Evolutionary conservation across 2,888 invertebrate species (phyloP).

Genomic region (Siphlonurus alternatus): DNA sequence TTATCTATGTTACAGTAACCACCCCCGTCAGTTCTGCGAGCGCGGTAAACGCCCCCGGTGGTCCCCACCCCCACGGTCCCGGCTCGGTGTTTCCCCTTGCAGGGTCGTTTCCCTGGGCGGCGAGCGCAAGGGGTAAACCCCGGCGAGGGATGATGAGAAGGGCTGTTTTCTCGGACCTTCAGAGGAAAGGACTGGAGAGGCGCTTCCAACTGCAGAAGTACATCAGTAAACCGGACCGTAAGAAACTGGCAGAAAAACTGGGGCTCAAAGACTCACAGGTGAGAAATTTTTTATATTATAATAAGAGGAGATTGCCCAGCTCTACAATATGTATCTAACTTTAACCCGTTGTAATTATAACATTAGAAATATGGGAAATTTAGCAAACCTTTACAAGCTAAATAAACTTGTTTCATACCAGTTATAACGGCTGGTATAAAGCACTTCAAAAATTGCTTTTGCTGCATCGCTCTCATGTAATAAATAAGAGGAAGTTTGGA

Average conservation of each 20-base stretch:
- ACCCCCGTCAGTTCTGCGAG: slow-evolving; percentile 3
- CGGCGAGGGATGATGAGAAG: slow-evolving; percentile 92
- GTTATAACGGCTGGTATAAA: too few species aligned
- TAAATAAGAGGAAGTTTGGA: too few species aligned
- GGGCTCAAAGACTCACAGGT: slow-evolving; percentile 97
- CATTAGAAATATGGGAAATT: too few species aligned
- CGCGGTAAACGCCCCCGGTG: background rate
- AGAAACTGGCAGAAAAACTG: slow-evolving; percentile 88
- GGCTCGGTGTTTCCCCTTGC: slow-evolving; percentile 26
- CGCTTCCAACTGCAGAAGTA: slow-evolving; percentile 95
- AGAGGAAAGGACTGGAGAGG: slow-evolving; percentile 88
- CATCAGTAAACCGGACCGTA: slow-evolving; percentile 95
- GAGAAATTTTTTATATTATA: too few species aligned
- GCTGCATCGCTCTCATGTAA: too few species aligned
- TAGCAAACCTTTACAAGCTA: too few species aligned
- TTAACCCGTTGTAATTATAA: too few species aligned
- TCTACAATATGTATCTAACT: too few species aligned
- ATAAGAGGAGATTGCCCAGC: too few species aligned
- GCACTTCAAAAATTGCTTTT: too few species aligned
- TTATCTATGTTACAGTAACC: background rate
- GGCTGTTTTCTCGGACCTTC: slow-evolving; percentile 92
- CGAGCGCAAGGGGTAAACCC: slow-evolving; percentile 81
- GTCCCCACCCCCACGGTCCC: background rate
- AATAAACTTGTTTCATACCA: too few species aligned
- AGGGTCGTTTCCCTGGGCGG: slow-evolving; percentile 70